Evolutionary conservation across 35 echinoderm and acorn worm genomes (phyloP).

Genomic region (Diadema setosum): DNA sequence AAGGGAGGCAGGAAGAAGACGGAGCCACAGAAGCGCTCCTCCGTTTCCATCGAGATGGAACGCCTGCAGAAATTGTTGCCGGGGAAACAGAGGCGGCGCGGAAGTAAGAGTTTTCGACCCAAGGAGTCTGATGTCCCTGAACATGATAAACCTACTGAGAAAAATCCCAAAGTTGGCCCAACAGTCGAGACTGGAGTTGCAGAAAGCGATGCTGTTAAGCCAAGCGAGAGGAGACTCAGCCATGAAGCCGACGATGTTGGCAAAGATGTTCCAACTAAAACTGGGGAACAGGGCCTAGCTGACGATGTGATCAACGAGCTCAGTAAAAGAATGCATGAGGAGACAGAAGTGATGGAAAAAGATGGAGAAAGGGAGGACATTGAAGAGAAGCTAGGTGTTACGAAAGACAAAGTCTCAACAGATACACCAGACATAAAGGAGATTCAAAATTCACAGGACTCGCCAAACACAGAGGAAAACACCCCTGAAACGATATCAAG

Average conservation of each 20-base stretch:
- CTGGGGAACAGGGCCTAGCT: no score
- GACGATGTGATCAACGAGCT: no score
- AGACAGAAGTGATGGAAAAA: background rate
- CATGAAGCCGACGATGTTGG: background rate
- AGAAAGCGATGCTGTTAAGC: background rate
- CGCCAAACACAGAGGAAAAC: no score
- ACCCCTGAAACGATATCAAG: background rate
- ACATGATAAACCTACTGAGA: background rate
- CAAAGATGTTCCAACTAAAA: no score
- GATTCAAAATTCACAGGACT: no score
- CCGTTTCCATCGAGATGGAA: background rate
- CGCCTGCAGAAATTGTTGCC: background rate
- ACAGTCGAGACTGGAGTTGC: background rate
- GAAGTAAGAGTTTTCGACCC: background rate
- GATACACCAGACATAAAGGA: no score
- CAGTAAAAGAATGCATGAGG: no score
- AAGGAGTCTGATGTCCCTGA: background rate
- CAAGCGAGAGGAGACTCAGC: background rate
- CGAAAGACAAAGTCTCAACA: background rate
- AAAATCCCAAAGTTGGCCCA: background rate
- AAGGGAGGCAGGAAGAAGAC: background rate
- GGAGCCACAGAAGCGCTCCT: no score
- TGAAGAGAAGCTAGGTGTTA: background rate
- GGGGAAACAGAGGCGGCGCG: background rate
- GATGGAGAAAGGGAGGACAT: background rate